Evolutionary conservation across 2,113 vertebrate genomes (phyloP), one percentile per base, ranked within the genome.

Genomic region (Leptocoma aspasia): DNA sequence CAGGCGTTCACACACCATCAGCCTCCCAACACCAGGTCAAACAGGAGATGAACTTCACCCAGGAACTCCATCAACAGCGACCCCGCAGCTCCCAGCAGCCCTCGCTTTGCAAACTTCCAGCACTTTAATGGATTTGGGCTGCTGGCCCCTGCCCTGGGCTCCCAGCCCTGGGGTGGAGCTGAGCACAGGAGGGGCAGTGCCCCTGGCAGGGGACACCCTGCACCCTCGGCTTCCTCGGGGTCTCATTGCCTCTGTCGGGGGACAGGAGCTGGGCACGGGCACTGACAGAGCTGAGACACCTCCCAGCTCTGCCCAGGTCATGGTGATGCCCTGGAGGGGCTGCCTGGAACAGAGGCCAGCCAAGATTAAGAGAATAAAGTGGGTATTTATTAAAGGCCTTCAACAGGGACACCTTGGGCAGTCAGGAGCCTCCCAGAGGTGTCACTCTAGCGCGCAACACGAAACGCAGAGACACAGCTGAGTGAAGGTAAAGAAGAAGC

Each of bases 191-290:
- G 10, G 13, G 1, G 1, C 13, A 11, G 16, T 2, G 68, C 63
- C 21, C 14, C 0, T 2, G 30, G 16, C 30, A 28, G 28, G 50
- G 47, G 33, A 30, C 7, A 1, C 2, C 42, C 7, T 0, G 15
- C 1, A 15, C 6, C 39, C 20, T 20, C 3, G 0, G 14, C 30
- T 68, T 37, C 52, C 44, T 27, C 2, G 0, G n/a, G 69, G 53
- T 52, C 20, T 4, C 61, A 1, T 7, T 0, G 0, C 19, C 44
- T 37, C 37, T 53, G 4, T 0, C 10, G 2, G 39, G 52, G 47
- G 11, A 41, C 59, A 59, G 60, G 37, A 23, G 60, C 23, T 66
- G 77, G 59, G 33, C 1, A 3, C 7, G 9, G 47, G 41, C 75
- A 56, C 17, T 63, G 65, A 23, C 56, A 31, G 4, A 6, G 49